These are phyloP conservation scores for Saccostrea glomerata DNA, from an alignment of 1,140 invertebrate species.

Conservation along the genomic window DNA sequence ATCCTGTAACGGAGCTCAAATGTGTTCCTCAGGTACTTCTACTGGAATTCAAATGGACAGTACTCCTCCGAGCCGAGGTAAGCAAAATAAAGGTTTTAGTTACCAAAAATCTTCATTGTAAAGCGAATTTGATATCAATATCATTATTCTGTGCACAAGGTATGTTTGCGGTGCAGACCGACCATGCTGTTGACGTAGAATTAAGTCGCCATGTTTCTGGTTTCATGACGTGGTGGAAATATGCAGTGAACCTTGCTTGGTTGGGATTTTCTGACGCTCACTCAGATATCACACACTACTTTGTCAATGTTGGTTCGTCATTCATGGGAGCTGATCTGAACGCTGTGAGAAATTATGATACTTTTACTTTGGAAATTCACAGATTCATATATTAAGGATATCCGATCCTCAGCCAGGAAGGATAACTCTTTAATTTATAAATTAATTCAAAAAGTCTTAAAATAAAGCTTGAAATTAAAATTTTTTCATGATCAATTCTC, in stretches of 20 bases:
- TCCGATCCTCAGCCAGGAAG: no score
- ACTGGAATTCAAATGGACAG: slow-evolving; percentile 52
- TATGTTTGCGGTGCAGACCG: slow-evolving; percentile 61
- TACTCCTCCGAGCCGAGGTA: slow-evolving; percentile 59
- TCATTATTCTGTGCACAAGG: slow-evolving; percentile 24
- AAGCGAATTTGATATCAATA: no score
- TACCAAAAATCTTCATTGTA: no score
- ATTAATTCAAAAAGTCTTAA: no score
- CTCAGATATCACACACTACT: slow-evolving; percentile 57
- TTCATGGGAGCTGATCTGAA: slow-evolving; percentile 56
- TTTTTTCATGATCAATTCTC: no score
- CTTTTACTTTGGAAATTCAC: no score
- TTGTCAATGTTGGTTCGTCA: slow-evolving; percentile 52
- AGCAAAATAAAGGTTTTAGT: no score
- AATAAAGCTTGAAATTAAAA: no score
- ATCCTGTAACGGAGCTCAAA: slow-evolving; percentile 58
- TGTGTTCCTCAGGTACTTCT: slow-evolving; percentile 47
- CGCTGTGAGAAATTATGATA: slow-evolving; percentile 35
- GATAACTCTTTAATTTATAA: no score
- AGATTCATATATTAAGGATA: no score
- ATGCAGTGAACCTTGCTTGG: slow-evolving; percentile 56
- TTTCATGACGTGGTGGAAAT: slow-evolving; percentile 53
- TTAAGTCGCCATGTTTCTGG: slow-evolving; percentile 49
- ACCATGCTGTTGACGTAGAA: slow-evolving; percentile 53
- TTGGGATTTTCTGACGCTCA: slow-evolving; percentile 63